These are phyloP conservation scores for Trogon melanurus DNA, from an alignment of 2,113 vertebrate species.

Conservation along the genomic window DNA sequence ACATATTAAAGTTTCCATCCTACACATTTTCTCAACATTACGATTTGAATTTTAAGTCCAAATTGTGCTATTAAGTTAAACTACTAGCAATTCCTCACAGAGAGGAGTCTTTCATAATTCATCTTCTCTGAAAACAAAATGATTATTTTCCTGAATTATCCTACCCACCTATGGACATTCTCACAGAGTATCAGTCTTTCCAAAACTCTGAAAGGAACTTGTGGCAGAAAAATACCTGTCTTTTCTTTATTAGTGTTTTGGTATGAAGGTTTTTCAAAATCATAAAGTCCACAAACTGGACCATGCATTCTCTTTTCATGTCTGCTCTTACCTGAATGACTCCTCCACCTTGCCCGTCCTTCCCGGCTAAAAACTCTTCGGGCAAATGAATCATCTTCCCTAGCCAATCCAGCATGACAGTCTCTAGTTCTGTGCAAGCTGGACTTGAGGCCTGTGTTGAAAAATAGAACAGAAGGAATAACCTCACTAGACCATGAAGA, in stretches of 20 bases:
- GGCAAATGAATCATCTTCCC: slow-evolving; percentile 93
- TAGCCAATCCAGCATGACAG: slow-evolving; percentile 95
- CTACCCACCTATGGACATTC: neutral
- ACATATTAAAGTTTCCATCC: neutral
- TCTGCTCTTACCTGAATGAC: slow-evolving; percentile 89
- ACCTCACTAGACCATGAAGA: neutral
- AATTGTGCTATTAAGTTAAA: neutral
- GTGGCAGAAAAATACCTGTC: neutral
- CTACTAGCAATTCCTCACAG: neutral
- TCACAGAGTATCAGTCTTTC: neutral
- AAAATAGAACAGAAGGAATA: neutral
- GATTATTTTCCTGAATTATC: neutral
- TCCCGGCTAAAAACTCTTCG: slow-evolving; percentile 86
- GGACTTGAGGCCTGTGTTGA: slow-evolving; percentile 88
- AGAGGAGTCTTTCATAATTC: neutral
- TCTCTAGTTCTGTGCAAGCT: slow-evolving; percentile 95
- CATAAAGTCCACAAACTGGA: neutral
- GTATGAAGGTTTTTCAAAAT: neutral
- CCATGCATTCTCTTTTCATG: neutral
- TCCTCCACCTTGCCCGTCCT: slow-evolving; percentile 85
- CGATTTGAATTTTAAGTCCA: neutral
- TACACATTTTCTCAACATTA: neutral
- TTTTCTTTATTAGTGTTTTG: neutral
- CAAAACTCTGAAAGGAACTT: neutral
- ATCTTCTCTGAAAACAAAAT: neutral